phyloP scores from a whole-genome alignment of 2,888 invertebrate genomes.

The Amorpha juglandis region DNA sequence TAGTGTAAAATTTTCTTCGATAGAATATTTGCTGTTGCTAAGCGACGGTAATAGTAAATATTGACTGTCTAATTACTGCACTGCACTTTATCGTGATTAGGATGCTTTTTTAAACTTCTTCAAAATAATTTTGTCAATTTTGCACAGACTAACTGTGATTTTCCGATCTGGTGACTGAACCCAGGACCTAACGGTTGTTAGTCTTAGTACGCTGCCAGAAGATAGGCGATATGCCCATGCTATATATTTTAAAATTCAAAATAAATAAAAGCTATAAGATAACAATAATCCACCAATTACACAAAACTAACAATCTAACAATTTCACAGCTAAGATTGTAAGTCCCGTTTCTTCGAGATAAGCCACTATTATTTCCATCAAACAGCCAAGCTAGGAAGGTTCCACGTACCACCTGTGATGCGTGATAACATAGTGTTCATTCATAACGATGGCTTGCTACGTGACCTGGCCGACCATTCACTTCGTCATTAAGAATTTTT shows the following conservation, averaged over 20 bases:
- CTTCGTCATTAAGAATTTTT: slow-evolving; percentile 27
- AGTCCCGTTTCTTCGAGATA: slow-evolving; percentile 38
- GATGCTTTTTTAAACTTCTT: no score
- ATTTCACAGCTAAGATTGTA: slow-evolving; percentile 36
- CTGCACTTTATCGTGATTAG: no score
- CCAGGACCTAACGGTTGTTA: no score
- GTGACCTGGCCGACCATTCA: slow-evolving; percentile 38
- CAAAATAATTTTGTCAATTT: no score
- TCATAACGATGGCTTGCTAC: slow-evolving; percentile 46
- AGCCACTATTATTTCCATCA: slow-evolving; percentile 40
- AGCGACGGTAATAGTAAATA: no score
- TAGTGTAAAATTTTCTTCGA: no score
- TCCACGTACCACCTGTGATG: slow-evolving; percentile 47
- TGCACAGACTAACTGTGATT: no score
- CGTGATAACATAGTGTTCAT: slow-evolving; percentile 49
- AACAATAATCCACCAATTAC: not conserved
- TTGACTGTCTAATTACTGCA: no score
- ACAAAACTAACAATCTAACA: slow-evolving; percentile 35
- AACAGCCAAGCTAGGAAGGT: slow-evolving; percentile 40
- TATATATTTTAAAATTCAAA: not conserved
- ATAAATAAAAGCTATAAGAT: not conserved
- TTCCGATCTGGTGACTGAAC: no score
- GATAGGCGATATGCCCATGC: no score
- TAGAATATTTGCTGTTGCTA: no score
- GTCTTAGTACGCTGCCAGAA: no score